A percentile compares a stretch with the other conserved stretches of the same genome.
These are phyloP conservation scores for Pholis gunnellus DNA, from an alignment of 2,113 vertebrate species.

Conservation along the genomic window DNA sequence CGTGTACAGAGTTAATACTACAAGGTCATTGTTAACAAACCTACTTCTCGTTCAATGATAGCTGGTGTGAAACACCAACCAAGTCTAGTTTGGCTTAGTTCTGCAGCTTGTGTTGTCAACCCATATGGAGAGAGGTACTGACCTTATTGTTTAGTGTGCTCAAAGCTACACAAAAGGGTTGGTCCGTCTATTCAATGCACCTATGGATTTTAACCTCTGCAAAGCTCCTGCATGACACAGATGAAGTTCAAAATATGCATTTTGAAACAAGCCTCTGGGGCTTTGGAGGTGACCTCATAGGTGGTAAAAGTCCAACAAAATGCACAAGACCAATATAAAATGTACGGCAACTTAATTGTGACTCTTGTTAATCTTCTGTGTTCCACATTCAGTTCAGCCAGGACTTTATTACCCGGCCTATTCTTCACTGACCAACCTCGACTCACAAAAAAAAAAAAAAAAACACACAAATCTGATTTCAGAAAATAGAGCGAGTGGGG, in stretches of 20 bases:
- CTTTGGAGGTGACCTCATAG: slow-evolving; percentile 62
- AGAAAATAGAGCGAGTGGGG: slow-evolving; percentile 61
- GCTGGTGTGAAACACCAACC: background rate
- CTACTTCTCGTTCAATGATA: background rate
- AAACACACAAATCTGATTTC: slow-evolving; percentile 77
- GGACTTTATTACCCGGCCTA: slow-evolving; percentile 69
- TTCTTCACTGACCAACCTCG: slow-evolving; percentile 65
- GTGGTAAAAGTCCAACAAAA: slow-evolving; percentile 52
- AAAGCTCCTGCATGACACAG: slow-evolving; percentile 1
- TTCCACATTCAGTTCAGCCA: slow-evolving; percentile 55
- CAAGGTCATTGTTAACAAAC: background rate
- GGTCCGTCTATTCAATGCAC: slow-evolving; percentile 18
- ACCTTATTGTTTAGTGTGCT: slow-evolving; percentile 8
- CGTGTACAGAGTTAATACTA: background rate
- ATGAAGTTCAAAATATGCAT: slow-evolving; percentile 14
- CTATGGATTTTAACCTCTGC: slow-evolving; percentile 7
- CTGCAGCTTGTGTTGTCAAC: background rate
- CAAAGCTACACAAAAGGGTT: slow-evolving; percentile 28
- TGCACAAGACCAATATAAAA: slow-evolving; percentile 50
- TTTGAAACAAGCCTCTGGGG: slow-evolving; percentile 9
- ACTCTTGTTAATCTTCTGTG: slow-evolving; percentile 69
- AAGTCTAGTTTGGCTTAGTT: background rate
- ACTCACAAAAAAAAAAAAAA: slow-evolving; percentile 76
- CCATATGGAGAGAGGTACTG: slow-evolving; percentile 6
- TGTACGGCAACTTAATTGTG: slow-evolving; percentile 41